phyloP scores from a whole-genome alignment of 2,797 vertebrate species.

The Valencia hispanica region DNA sequence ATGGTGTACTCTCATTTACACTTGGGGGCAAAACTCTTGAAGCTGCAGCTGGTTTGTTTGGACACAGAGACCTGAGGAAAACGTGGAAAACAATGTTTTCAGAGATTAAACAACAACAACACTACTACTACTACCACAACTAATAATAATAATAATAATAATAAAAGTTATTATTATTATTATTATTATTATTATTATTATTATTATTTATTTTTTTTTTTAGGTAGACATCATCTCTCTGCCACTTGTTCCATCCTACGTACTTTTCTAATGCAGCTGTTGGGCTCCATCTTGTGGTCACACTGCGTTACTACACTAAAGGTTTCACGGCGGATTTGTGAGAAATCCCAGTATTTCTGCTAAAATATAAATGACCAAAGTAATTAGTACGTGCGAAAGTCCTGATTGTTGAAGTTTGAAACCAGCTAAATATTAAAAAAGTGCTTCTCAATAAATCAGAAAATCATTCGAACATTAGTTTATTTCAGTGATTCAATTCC shows the following conservation, averaged over 20 bases:
- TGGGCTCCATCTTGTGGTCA: slow-evolving; percentile 52
- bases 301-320: slow-evolving; percentile 9
- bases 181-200: neutral
- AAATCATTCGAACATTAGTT: neutral
- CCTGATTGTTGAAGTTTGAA: too few species aligned
- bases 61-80: neutral
- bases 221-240: neutral
- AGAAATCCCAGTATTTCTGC: neutral
- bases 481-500: neutral
- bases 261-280: slow-evolving; percentile 2
- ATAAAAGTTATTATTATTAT: too few species aligned
- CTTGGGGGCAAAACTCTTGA: slow-evolving; percentile 37
- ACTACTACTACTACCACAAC: too few species aligned
- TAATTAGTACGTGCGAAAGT: too few species aligned
- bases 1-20: slow-evolving; percentile 63
- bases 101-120: too few species aligned
- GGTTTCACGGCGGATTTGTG: neutral
- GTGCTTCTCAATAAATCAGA: neutral
- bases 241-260: neutral
- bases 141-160: too few species aligned
- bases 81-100: neutral
- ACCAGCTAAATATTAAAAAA: too few species aligned
- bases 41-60: slow-evolving; percentile 32
- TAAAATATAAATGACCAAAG: neutral
- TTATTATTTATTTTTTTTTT: neutral